phyloP scores from a whole-genome alignment of 1,140 invertebrate species.

The Phortica variegata region DNA sequence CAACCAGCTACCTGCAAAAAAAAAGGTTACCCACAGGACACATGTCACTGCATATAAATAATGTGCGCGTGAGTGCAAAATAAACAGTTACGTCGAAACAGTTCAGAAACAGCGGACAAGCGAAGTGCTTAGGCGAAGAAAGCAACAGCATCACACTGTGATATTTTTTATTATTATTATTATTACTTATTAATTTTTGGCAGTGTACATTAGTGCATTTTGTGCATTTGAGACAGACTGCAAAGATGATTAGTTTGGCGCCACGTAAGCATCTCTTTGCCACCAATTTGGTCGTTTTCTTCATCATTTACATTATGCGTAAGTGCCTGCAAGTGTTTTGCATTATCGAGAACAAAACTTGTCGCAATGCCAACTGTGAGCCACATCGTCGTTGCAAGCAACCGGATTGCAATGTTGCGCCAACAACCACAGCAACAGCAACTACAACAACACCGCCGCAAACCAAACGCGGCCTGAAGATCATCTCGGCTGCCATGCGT shows the following conservation, averaged over 20 bases:
- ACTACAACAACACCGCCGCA: conserved; percentile 13
- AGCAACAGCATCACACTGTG: no score
- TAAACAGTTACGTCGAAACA: no score
- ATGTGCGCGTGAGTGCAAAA: no score
- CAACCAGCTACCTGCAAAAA: no score
- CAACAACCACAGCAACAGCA: conserved; percentile 8
- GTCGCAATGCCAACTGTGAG: conserved; percentile 18
- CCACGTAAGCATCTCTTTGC: conserved; percentile 47
- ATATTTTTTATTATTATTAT: no score
- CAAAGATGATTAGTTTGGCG: conserved; percentile 23
- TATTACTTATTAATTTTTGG: no score
- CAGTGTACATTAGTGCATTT: no score
- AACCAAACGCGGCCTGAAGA: conserved; percentile 28
- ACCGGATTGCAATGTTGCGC: background rate
- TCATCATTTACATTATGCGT: conserved; percentile 44
- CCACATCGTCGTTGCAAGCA: conserved; percentile 6
- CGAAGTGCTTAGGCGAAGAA: no score
- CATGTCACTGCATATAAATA: no score
- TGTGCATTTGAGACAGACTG: no score
- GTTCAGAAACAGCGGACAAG: no score
- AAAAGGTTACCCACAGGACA: no score
- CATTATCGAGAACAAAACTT: conserved; percentile 41
- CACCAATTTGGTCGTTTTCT: conserved; percentile 39
- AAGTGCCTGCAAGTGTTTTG: conserved; percentile 46
- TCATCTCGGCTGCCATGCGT: conserved; percentile 41